These are phyloP conservation scores for Pentamera pediparva DNA, from an alignment of 53 echinoderm and acorn worm genomes.

Conservation along the genomic window DNA sequence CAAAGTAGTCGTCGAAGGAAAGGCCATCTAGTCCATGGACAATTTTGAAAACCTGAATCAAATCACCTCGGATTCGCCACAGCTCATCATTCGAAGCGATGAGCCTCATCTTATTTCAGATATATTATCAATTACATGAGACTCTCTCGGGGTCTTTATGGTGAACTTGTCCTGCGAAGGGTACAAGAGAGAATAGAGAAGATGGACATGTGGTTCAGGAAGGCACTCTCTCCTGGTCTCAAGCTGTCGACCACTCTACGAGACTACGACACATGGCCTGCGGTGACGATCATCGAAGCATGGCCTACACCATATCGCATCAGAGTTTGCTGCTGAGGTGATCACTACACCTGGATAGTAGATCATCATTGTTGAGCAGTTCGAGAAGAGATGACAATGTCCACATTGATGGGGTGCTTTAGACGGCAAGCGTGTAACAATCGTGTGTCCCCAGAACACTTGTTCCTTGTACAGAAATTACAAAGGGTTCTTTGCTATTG, in stretches of 20 bases:
- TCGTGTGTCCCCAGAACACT: constrained; percentile 3
- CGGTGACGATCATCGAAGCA: constrained; percentile 12
- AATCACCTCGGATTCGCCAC: no score
- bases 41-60: no score
- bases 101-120: no score
- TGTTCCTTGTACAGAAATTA: constrained; percentile 6
- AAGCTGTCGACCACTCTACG: constrained; percentile 19
- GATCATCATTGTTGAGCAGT: background rate
- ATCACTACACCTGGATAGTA: no score
- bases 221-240: constrained; percentile 12
- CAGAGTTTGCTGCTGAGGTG: no score
- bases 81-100: no score
- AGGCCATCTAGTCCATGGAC: no score
- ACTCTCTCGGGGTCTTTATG: background rate
- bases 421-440: constrained; percentile 25
- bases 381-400: background rate
- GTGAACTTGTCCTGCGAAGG: constrained; percentile 19
- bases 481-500: background rate
- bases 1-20: no score
- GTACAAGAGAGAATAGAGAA: constrained; percentile 26
- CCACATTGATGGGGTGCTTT: constrained; percentile 4
- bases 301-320: constrained; percentile 7
- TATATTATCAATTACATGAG: constrained; percentile 23
- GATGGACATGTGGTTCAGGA: constrained; percentile 22
- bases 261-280: constrained; percentile 32